Percentiles rank a stretch among this genome's conserved stretches.
phyloP scores from a whole-genome alignment of 2,888 invertebrate species.

The Pammene aurita region DNA sequence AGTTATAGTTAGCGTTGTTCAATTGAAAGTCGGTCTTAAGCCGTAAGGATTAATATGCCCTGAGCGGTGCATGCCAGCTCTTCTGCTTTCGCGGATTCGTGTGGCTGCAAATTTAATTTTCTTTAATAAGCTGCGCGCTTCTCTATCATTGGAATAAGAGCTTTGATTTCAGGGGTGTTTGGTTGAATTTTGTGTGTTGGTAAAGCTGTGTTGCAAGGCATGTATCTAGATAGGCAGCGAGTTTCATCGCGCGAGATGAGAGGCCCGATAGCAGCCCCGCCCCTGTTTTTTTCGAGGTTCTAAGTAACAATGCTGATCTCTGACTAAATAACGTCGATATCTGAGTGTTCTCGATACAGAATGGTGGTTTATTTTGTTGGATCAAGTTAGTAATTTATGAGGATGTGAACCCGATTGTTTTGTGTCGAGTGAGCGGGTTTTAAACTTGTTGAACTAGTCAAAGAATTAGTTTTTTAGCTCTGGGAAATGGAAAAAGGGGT shows the following conservation, averaged over 20 bases:
- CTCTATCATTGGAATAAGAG: slow-evolving; percentile 47
- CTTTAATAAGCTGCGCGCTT: slow-evolving; percentile 74
- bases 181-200: slow-evolving; percentile 48
- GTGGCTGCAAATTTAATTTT: slow-evolving; percentile 81
- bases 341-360: slow-evolving; percentile 60
- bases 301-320: slow-evolving; percentile 82
- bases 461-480: background rate
- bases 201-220: slow-evolving; percentile 68
- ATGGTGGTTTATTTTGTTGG: slow-evolving; percentile 50
- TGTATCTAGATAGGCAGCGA: slow-evolving; percentile 76
- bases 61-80: slow-evolving; percentile 51
- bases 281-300: slow-evolving; percentile 82
- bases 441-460: slow-evolving; percentile 7
- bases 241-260: slow-evolving; percentile 78
- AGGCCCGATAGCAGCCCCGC: slow-evolving; percentile 74
- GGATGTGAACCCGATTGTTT: slow-evolving; percentile 20
- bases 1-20: slow-evolving; percentile 42
- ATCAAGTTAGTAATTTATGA: slow-evolving; percentile 42
- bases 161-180: slow-evolving; percentile 50
- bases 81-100: slow-evolving; percentile 68
- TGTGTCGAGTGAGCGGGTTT: background rate
- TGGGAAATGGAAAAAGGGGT: too few species aligned
- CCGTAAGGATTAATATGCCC: slow-evolving; percentile 63
- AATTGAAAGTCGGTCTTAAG: slow-evolving; percentile 51
- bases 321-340: slow-evolving; percentile 81